Base-by-base conservation (phyloP, 1,140 invertebrate species). In the Drosophila burlai region DNA sequence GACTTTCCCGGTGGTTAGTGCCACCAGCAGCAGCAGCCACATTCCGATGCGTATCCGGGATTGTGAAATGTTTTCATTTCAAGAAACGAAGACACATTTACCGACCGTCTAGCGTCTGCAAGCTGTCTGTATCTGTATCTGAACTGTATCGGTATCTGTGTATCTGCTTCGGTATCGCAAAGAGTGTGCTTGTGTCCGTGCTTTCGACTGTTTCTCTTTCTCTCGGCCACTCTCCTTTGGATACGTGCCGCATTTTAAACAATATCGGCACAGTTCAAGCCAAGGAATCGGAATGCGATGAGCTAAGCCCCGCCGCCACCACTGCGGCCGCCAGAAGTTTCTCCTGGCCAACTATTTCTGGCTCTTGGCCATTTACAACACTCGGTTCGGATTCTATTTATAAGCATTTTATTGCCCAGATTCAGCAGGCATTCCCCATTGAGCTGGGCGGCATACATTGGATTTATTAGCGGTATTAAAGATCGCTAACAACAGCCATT, bases 31-130 rank as follows among this genome's bases (percentile, higher is more conserved):
- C 34, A 55, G 54, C 34, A 55, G 82, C 76, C 83, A 77, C 85
- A 90, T 90, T 90, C 85, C 85, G 67, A 90, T 91, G 81, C 85
- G 85, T 89, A 89, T 89, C 85, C 85, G 85, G 85, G 85, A 90
- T 89, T 89, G 85, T 89, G 81, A 89, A 89, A 89, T 89, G 81
- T 89, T 89, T 89, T 89, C 85, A 90, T 90, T 82, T 84, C 79
- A 69, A 90, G 66, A 89, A 64, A 76, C 50, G 76, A 42, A 79
- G 75, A 77, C 83, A 87, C 84, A 89, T 87, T 87, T 87, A 83
- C 73, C 65, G 80, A 21, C 31, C 59, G 63, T 62, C 54, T 62
- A 75, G 52, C 81, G 84, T 89, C 84, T 89, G 80, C 84, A 74
- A 71, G 64, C 83, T 50, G 82, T 84, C 82, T 85, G 82, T 81